These are phyloP conservation scores for Tangara arthus DNA, from an alignment of 2,797 vertebrate genomes.

Conservation along the genomic window DNA sequence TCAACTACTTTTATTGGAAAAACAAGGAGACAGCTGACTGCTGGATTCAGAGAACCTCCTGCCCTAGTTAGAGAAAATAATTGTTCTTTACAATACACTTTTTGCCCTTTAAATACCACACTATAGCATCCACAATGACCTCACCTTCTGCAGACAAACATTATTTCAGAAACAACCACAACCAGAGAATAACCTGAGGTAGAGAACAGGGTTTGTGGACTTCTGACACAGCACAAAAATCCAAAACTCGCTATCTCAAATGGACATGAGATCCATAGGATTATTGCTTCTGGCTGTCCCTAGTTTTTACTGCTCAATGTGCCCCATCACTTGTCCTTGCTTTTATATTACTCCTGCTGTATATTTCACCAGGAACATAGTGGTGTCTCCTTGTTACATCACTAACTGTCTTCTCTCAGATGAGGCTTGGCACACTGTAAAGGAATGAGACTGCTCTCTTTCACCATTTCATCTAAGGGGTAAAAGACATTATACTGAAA, in stretches of 20 bases:
- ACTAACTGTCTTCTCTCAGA: not conserved
- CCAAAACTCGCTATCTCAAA: not conserved
- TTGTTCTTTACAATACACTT: not conserved
- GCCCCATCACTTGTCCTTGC: not conserved
- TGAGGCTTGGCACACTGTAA: not conserved
- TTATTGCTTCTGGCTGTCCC: not conserved
- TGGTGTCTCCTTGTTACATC: not conserved
- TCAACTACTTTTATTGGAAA: not conserved
- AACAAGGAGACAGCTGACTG: slow-evolving; percentile 43
- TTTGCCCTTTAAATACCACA: slow-evolving; percentile 12
- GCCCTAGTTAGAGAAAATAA: slow-evolving; percentile 45
- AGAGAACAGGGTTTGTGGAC: not conserved
- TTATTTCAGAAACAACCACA: not conserved
- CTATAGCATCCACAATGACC: slow-evolving; percentile 12
- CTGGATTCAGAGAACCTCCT: slow-evolving; percentile 34
- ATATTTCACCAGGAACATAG: not conserved
- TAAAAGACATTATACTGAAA: not conserved
- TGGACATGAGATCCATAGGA: not conserved
- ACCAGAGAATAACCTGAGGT: not conserved
- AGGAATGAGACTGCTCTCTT: not conserved
- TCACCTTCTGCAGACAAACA: slow-evolving; percentile 20
- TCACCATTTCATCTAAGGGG: not conserved
- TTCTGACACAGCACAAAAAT: not conserved
- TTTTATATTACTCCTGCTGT: not conserved
- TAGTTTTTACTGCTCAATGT: not conserved